Base-by-base conservation (phyloP, 2,888 invertebrate genomes). In the Caenorhabditis macrosperma region DNA sequence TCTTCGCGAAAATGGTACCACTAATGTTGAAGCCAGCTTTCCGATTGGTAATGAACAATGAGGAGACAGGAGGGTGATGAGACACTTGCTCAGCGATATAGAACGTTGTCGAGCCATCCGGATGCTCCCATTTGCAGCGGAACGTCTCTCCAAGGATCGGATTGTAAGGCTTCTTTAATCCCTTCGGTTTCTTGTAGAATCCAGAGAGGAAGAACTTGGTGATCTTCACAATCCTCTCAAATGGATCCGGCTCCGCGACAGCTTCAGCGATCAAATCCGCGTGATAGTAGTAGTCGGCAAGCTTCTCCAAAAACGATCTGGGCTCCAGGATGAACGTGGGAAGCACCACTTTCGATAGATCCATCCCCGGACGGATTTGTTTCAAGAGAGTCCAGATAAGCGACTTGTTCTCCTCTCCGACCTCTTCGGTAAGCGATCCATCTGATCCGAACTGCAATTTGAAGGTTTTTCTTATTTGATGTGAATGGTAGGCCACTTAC, bases 161-260 rank as follows among this genome's bases (percentile, higher is more conserved):
- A 93, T 99, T 99, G 92, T 98, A 99, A 0, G 98, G 98, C 91
- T 99, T 99, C 92, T 97, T 98, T 82, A 98, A 97, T 22, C 99
- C 96, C 91, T 96, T 97, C 84, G 98, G 94, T 0, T 98, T 97
- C 9, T 98, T 99, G 93, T 99, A 98, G 92, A 96, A 99, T 78
- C 98, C 97, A 86, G 96, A 96, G 87, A 99, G 92, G 92, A 99
- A 99, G 97, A 98, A 99, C 85, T 95, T 76, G 38, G 82, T 82
- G 41, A 86, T 82, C 67, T 89, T 87, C 24, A 95, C 95, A 94
- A 97, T 96, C 79, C 97, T 93, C 26, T 94, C 94, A 91, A 95
- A 96, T 0, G 96, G 95, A 91, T 96, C 96, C 86, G 95, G 95
- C 91, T 95, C 94, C 64, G 93, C 89, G 17, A 85, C 81, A 30